A percentile compares a stretch with the other conserved stretches of the same genome.
Conservation (phyloP, 1,140 invertebrate genomes). For the Drosophila gunungcola region DNA sequence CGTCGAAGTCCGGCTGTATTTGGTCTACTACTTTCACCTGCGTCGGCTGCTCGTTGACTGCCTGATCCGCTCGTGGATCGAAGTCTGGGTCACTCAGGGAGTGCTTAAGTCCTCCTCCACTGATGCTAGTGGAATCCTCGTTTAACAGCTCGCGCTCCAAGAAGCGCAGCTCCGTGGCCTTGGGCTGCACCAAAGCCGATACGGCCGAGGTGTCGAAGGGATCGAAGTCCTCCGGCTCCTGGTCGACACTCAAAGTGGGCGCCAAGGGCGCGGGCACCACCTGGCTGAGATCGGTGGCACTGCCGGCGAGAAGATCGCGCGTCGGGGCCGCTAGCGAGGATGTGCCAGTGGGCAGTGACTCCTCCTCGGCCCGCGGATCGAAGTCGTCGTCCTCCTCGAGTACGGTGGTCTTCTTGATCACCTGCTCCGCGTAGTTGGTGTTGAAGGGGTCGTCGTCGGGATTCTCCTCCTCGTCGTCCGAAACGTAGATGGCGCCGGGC, state of each 20-base stretch:
- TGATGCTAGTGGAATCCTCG: constrained; percentile 75
- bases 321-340: constrained; percentile 38
- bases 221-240: constrained; percentile 88
- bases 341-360: constrained; percentile 28
- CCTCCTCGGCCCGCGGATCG: constrained; percentile 88
- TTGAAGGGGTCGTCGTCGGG: constrained; percentile 91
- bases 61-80: constrained; percentile 88
- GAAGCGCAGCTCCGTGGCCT: constrained; percentile 91
- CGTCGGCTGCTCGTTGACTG: neutral
- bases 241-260: constrained; percentile 85
- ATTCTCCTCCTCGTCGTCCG: constrained; percentile 85
- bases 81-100: constrained; percentile 89
- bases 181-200: constrained; percentile 89
- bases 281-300: constrained; percentile 90
- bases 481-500: constrained; percentile 72
- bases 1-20: constrained; percentile 54
- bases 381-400: constrained; percentile 89
- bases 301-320: constrained; percentile 90
- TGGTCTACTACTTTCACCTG: neutral
- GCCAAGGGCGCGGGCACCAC: constrained; percentile 89
- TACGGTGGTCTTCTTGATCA: constrained; percentile 89
- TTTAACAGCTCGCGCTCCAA: constrained; percentile 90
- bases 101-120: constrained; percentile 84
- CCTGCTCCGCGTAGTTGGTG: constrained; percentile 92
- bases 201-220: constrained; percentile 94